phyloP scores from a whole-genome alignment of 2,888 invertebrate species.

The Agrotis ipsilon region DNA sequence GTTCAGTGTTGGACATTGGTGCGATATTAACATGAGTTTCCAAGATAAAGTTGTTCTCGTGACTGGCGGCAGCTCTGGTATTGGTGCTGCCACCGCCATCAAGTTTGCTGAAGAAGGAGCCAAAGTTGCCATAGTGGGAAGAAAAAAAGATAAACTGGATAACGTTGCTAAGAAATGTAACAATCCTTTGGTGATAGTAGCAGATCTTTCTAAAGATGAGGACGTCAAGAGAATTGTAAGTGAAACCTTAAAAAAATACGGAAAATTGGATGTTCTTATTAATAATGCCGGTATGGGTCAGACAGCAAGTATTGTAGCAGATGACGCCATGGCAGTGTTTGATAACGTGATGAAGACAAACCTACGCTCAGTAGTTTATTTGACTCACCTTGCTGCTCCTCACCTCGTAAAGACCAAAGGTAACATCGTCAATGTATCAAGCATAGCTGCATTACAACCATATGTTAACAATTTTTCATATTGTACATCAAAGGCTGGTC shows the following conservation, averaged over 20 bases:
- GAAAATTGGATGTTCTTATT: conserved; percentile 29
- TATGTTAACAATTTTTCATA: conserved; percentile 39
- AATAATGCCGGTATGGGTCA: conserved; percentile 29
- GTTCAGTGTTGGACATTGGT: not conserved
- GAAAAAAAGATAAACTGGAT: conserved; percentile 56
- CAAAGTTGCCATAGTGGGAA: conserved; percentile 62
- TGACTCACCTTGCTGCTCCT: conserved; percentile 60
- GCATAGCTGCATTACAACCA: conserved; percentile 30
- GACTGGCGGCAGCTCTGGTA: conserved; percentile 69
- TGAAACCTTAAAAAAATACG: conserved; percentile 30
- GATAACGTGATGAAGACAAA: conserved; percentile 51
- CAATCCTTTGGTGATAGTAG: conserved; percentile 30
- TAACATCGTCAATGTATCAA: conserved; percentile 94
- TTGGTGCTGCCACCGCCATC: conserved; percentile 66
- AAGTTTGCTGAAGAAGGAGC: conserved; percentile 62
- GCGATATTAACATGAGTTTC: conserved; percentile 61
- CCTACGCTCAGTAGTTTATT: conserved; percentile 49
- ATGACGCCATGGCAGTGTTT: conserved; percentile 42
- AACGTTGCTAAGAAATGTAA: conserved; percentile 30
- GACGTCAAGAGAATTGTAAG: conserved; percentile 31
- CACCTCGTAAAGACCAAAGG: conserved; percentile 76
- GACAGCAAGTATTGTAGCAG: not conserved
- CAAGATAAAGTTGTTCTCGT: conserved; percentile 67
- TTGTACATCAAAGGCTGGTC: conserved; percentile 62
- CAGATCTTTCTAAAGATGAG: conserved; percentile 37